Evolutionary conservation across 37 sponge, comb jelly and placozoan genomes (phyloP), one percentile per base, ranked within the genome.

Genomic region (Amphimedon queenslandica): DNA sequence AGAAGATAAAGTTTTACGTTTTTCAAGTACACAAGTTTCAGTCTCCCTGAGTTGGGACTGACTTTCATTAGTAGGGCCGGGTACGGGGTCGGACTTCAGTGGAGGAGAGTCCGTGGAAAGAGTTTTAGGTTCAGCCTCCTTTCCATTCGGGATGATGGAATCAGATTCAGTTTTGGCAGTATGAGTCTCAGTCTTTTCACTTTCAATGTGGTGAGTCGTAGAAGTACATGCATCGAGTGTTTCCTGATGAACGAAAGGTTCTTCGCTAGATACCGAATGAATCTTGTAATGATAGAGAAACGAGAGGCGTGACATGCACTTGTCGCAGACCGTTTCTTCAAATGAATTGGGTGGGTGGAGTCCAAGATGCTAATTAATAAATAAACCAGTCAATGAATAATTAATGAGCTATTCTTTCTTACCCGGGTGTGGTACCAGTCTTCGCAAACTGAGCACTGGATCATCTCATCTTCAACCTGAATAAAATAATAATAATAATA

Each of bases 371-470:
- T 92, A 47, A 4, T n/a, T n/a, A n/a, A n/a, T n/a, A n/a, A n/a
- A n/a, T n/a, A n/a, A n/a, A n/a, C n/a, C n/a, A n/a, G n/a, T n/a
- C n/a, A n/a, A n/a, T n/a, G n/a, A n/a, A n/a, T n/a, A n/a, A n/a
- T n/a, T n/a, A n/a, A n/a, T n/a, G n/a, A n/a, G n/a, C n/a, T 34
- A 33, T 28, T n/a, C 2, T 3, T 42, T 75, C 92, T 77, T 37
- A 91, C 96, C 69, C 73, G 74, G 37, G 82, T 57, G 72, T 98
- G 99, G 71, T 82, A 98, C 99, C 99, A 98, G 61, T 98, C 99
- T 78, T 98, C 99, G 72, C 99, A 98, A 13, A 95, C 73, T 57
- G 73, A 47, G 58, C 99, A 98, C 79, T 98, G 99, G 23, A 94
- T 67, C 99, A 98, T 95, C 58, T 94, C 91, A 61, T 84, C 88